Base-by-base conservation (phyloP, 2,888 invertebrate genomes). In the Calameuta filiformis region DNA sequence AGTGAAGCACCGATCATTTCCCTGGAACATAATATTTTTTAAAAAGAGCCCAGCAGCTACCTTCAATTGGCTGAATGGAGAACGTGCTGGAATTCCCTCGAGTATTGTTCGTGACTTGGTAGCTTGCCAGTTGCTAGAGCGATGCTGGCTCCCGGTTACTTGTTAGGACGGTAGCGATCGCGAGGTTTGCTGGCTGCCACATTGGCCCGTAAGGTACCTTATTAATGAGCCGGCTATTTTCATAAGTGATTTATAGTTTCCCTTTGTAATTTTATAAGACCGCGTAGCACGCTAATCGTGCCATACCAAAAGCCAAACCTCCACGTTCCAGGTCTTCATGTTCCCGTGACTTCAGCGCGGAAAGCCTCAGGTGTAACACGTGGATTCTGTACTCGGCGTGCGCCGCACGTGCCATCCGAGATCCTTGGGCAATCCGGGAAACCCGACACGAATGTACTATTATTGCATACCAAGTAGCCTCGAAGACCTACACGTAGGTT, bases 81-180 rank as follows among this genome's bases (percentile, higher is more conserved):
- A 76, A 76, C 79, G 76, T 76, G 76, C 34, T 68, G 79, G 79
- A 76, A 79, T 77, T 37, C 76, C 69, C 73, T 69, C 68, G 69
- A 33, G 75, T 76, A 79, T 79, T 79, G 73, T 79, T 74, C 79
- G 79, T 79, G 79, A 79, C 79, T 79, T 79, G 79, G 79, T 79
- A 37, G 33, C 37, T 69, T 79, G 79, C 79, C 79, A 79, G 79
- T 79, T 76, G 40, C 23, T 68, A n/a, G 75, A n/a, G 68, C 12
- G 23, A 30, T 74, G 35, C 74, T 30, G 23, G 74, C 34, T 35
- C 12, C 74, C 12, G 37, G 23, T 35, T 33, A 74, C 37, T 37
- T n/a, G 12, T 12, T 23, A 30, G 74, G 35, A 74, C 71, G 71
- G 31, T 31, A 31, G 71, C 71, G 9, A 31, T 23, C 34, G 30